Conservation (phyloP, 2,797 vertebrate species). For the Peromyscus aztecus region DNA sequence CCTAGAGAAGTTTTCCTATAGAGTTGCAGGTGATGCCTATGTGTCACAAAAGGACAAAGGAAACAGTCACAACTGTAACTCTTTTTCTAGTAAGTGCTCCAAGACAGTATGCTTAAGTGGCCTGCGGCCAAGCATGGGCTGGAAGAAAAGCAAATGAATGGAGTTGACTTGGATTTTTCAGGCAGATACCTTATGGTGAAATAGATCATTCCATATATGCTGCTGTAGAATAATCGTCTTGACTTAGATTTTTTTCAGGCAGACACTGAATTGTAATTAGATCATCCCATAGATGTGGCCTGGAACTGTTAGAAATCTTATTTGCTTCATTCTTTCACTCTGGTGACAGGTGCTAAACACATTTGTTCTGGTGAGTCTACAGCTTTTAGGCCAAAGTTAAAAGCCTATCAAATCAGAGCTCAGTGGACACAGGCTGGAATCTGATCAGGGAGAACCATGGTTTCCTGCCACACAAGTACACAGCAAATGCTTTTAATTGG, state of each 20-base stretch:
- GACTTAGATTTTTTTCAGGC: neutral
- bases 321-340: neutral
- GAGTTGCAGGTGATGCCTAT: neutral
- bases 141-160: neutral
- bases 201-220: fast-evolving
- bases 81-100: neutral
- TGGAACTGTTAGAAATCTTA: neutral
- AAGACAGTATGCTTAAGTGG: neutral
- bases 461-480: neutral
- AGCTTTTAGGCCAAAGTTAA: neutral
- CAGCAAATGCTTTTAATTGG: neutral
- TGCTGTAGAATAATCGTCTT: too few relatives aligned
- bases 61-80: neutral
- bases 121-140: neutral
- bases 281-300: fast-evolving
- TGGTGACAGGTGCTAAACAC: fast-evolving
- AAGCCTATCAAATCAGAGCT: neutral
- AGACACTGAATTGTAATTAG: neutral
- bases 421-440: neutral
- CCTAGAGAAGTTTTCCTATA: neutral
- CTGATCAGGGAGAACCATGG: neutral
- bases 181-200: neutral
- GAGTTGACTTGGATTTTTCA: neutral
- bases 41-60: neutral
- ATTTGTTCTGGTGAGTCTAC: neutral